These are phyloP conservation scores for Coccyzus lansbergi DNA, from an alignment of 2,797 vertebrate species.

Conservation along the genomic window DNA sequence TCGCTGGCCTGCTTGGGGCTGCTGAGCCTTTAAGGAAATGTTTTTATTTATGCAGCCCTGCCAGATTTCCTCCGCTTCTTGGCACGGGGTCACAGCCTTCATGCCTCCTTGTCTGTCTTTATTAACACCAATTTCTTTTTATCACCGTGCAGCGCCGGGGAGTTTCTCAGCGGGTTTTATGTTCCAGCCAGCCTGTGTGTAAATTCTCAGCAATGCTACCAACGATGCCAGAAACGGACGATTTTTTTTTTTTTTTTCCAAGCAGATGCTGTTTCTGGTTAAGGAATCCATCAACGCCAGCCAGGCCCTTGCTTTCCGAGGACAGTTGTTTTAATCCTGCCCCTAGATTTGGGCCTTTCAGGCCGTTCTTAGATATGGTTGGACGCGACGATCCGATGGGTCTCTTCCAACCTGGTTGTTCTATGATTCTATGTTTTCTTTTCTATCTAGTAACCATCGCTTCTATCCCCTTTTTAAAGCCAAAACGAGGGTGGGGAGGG, in stretches of 20 bases:
- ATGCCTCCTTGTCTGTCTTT: slow-evolving; percentile 64
- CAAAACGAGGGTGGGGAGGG: neutral
- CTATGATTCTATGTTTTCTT: too few species aligned
- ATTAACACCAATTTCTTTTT: slow-evolving; percentile 61
- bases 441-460: neutral
- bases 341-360: neutral
- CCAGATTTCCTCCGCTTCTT: slow-evolving; percentile 74
- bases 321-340: slow-evolving; percentile 41
- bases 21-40: slow-evolving; percentile 67
- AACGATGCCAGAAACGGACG: slow-evolving; percentile 38
- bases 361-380: neutral
- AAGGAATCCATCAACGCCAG: slow-evolving; percentile 53
- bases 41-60: slow-evolving; percentile 72
- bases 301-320: slow-evolving; percentile 37
- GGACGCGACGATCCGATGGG: too few species aligned
- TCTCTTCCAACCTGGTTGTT: too few species aligned
- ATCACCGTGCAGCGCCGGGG: slow-evolving; percentile 22
- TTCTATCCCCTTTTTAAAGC: neutral
- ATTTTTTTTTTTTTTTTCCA: too few species aligned
- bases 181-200: slow-evolving; percentile 57
- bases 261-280: slow-evolving; percentile 67
- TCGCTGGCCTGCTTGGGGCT: slow-evolving; percentile 21
- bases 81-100: slow-evolving; percentile 55
- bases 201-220: slow-evolving; percentile 70
- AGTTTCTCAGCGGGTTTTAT: slow-evolving; percentile 65